phyloP scores from a whole-genome alignment of 2,797 vertebrate species.

The Malacoraja senta region DNA sequence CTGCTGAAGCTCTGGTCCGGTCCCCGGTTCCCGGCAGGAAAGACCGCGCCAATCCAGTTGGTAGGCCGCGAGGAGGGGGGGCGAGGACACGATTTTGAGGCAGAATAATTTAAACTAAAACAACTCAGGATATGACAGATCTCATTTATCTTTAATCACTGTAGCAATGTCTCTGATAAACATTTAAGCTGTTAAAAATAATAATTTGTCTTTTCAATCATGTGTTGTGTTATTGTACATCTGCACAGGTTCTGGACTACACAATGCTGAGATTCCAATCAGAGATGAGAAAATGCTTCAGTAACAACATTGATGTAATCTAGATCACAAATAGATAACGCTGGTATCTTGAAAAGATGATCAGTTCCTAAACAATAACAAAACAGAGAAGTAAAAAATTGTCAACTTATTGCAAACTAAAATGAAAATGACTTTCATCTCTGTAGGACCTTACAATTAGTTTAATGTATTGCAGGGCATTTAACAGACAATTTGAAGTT shows the following conservation, averaged over 20 bases:
- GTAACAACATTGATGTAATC: background rate
- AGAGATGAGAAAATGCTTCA: background rate
- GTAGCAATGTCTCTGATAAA: slow-evolving; percentile 8
- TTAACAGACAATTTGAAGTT: background rate
- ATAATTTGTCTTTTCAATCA: background rate
- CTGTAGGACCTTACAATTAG: background rate
- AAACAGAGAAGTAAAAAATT: background rate
- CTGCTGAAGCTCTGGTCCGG: too few relatives aligned
- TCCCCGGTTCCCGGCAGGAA: too few relatives aligned
- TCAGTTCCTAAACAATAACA: background rate
- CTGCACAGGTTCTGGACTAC: background rate
- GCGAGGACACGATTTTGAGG: background rate
- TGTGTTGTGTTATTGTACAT: too few relatives aligned
- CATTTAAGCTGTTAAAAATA: background rate
- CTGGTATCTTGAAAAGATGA: background rate
- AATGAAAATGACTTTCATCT: background rate
- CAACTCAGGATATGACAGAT: too few relatives aligned
- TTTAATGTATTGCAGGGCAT: background rate
- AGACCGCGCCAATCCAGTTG: too few relatives aligned
- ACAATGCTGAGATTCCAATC: background rate
- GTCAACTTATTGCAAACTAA: background rate
- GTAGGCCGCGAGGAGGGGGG: too few relatives aligned
- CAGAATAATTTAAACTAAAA: slow-evolving; percentile 3
- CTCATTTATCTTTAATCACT: background rate
- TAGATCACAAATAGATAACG: background rate